Base-by-base conservation (phyloP, 2,888 invertebrate genomes). In the Zygaena filipendulae region DNA sequence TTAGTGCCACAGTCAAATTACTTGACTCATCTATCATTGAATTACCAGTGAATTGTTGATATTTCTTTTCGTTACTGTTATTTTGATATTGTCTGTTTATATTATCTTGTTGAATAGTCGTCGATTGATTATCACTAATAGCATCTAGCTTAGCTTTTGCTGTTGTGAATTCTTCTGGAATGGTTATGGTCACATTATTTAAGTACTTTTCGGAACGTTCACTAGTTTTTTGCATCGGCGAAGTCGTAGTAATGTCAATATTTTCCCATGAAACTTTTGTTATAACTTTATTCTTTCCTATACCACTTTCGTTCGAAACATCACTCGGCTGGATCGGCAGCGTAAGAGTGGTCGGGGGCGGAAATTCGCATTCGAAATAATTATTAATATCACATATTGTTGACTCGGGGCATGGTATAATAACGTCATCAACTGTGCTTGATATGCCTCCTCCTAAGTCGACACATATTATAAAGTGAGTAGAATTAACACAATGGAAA, bases 381-480 rank as follows among this genome's bases (percentile, higher is more conserved):
- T 79, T 77, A 7, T 33, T 51, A 27, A 39, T 36, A 13, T 44
- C 43, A 35, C 81, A 81, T 33, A 48, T 52, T 12, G 75, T 75
- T 10, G 57, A 48, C 2, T 49, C 45, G 7, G 77, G 77, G 40
- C 79, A 81, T 4, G 51, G 55, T 40, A 75, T 63, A 3, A 66
- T 32, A 36, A 66, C 61, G 37, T 67, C 58, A 28, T 72, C 77
- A 8, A 77, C 56, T 2, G 79, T 70, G 22, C 51, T 56, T 6
- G 71, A 71, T 7, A 68, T 40, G 21, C 74, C 74, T 18, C 54
- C 57, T 11, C 77, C 79, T 21, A 72, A 48, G 40, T 79, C 74
- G 21, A 79, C 74, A 43, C 82, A 82, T 45, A 80, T 71, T 54
- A 69, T 64, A 40, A 81, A 82, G 49, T 72, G 72, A 27, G 75